Conservation (phyloP, 2,113 vertebrate species). For the Orthonyx spaldingii region DNA sequence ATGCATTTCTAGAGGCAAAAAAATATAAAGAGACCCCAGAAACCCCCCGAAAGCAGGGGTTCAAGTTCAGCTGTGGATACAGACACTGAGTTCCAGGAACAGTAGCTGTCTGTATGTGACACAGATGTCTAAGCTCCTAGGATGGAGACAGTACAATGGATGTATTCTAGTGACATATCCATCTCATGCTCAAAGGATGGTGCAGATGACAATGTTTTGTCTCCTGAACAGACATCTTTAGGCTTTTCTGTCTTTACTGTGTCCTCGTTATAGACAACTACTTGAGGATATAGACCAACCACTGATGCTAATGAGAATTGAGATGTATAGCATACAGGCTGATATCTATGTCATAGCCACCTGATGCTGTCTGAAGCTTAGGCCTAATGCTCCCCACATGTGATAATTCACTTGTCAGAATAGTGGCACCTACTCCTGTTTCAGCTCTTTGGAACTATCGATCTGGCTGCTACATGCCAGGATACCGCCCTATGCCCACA, state of each 20-base stretch:
- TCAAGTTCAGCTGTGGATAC: background rate
- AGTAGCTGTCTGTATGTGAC: background rate
- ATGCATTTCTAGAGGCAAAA: background rate
- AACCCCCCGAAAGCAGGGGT: fast-evolving
- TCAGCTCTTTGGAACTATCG: background rate
- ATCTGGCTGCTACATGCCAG: no score
- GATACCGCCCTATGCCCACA: background rate
- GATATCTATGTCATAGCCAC: background rate
- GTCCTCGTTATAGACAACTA: background rate
- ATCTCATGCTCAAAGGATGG: background rate
- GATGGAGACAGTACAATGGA: background rate
- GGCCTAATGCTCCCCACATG: background rate
- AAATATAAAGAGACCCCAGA: background rate
- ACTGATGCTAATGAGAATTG: background rate
- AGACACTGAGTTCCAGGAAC: background rate
- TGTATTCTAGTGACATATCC: background rate
- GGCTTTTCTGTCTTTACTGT: background rate
- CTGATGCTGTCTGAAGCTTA: background rate
- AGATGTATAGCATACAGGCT: fast-evolving
- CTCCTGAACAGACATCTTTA: background rate
- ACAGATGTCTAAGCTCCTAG: background rate
- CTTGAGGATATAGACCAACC: background rate
- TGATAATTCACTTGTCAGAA: background rate
- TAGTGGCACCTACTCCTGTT: background rate
- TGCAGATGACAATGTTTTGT: background rate